Conservation (phyloP, 1,140 invertebrate genomes). For the Zaprionus tsacasi region DNA sequence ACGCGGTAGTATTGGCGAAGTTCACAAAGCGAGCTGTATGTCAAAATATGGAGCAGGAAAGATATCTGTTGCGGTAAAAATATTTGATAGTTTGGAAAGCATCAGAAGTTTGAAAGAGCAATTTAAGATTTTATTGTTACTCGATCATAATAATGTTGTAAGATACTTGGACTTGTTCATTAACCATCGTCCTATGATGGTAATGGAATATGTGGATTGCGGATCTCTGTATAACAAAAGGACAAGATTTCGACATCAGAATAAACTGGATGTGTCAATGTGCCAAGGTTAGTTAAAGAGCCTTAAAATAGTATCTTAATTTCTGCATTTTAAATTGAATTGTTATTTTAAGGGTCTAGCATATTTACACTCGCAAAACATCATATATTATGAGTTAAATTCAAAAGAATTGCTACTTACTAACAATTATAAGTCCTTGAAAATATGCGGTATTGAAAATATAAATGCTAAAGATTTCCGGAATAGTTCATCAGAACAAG, state of each 20-base stretch:
- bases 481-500: no score
- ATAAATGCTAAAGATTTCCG: no score
- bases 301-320: no score
- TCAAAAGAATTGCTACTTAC: neutral
- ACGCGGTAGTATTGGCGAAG: no score
- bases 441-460: neutral
- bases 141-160: neutral
- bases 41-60: no score
- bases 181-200: neutral
- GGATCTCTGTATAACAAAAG: neutral
- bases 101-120: no score
- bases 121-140: no score
- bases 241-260: neutral
- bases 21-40: no score
- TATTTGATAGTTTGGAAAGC: no score
- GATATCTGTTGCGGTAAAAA: no score
- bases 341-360: neutral
- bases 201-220: conserved; percentile 1
- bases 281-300: conserved; percentile 6
- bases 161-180: neutral
- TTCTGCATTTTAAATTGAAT: neutral
- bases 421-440: neutral
- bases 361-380: neutral
- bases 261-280: conserved; percentile 18
- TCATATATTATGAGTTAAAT: no score